phyloP scores from a whole-genome alignment of 2,113 vertebrate genomes.

The Oceanites oceanicus region DNA sequence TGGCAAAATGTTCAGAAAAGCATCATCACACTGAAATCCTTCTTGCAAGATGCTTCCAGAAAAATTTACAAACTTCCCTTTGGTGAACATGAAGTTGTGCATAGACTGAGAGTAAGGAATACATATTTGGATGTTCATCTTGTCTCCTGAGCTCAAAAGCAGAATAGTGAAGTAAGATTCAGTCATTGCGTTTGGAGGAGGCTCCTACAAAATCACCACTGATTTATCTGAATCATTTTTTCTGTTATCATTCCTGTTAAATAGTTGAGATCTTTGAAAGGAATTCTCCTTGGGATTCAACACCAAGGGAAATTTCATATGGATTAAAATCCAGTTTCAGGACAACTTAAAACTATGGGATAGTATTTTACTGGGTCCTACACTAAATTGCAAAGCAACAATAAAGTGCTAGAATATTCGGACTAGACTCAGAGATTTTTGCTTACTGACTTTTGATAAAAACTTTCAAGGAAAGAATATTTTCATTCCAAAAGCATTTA shows the following conservation, averaged over 20 bases:
- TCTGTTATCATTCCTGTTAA: neutral
- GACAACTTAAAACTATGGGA: neutral
- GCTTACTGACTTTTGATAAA: slow-evolving; percentile 22
- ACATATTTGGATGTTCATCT: neutral
- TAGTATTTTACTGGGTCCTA: neutral
- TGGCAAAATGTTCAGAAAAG: neutral
- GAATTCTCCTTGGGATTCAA: neutral
- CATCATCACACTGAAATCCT: neutral
- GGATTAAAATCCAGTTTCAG: neutral
- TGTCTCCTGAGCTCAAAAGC: neutral
- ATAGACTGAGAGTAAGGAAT: neutral
- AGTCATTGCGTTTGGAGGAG: neutral
- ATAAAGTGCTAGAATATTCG: neutral
- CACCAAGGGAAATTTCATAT: neutral
- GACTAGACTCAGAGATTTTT: neutral
- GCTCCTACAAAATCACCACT: neutral
- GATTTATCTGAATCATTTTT: neutral
- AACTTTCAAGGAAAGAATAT: slow-evolving; percentile 52
- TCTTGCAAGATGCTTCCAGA: neutral
- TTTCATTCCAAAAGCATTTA: slow-evolving; percentile 64
- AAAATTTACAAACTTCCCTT: neutral
- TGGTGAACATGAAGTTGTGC: neutral
- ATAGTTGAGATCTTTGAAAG: neutral
- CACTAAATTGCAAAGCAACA: neutral
- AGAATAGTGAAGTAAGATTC: neutral